Conservation (phyloP, 2,113 vertebrate species). For the Lampris incognitus region DNA sequence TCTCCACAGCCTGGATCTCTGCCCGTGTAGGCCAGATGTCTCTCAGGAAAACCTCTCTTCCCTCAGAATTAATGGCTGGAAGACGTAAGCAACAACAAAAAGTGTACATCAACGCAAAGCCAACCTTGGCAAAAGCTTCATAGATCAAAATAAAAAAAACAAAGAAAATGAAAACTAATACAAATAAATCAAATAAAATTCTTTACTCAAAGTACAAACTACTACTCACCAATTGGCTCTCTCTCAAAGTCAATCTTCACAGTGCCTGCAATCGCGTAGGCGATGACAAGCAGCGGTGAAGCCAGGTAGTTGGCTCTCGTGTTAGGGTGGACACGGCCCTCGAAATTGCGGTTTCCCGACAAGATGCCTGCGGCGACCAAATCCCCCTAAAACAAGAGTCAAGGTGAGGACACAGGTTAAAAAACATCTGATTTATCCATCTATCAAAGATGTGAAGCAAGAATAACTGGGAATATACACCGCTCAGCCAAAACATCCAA, state of each 20-base stretch:
- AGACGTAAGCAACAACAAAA: constrained; percentile 5
- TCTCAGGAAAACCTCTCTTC: constrained; percentile 89
- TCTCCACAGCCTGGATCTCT: constrained; percentile 94
- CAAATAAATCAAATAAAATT: neutral
- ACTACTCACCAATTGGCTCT: constrained; percentile 89
- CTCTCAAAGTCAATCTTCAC: constrained; percentile 92
- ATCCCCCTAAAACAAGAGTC: constrained; percentile 84
- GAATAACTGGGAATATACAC: too few relatives aligned
- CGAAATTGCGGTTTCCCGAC: constrained; percentile 97
- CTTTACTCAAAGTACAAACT: too few relatives aligned
- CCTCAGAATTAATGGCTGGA: constrained; percentile 84
- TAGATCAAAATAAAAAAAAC: neutral
- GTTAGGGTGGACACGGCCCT: constrained; percentile 96
- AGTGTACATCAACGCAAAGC: neutral
- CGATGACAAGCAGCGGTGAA: constrained; percentile 93
- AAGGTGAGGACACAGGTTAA: neutral
- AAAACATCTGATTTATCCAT: too few relatives aligned
- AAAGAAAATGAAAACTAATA: neutral
- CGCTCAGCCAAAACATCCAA: too few relatives aligned
- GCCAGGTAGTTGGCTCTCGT: constrained; percentile 97
- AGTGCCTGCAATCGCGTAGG: constrained; percentile 95
- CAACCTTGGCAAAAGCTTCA: neutral
- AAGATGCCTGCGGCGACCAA: constrained; percentile 92
- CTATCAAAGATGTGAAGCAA: too few relatives aligned
- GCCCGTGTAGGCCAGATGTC: constrained; percentile 96